phyloP scores from a whole-genome alignment of 2,797 vertebrate species.

The Sebastes glaucus region DNA sequence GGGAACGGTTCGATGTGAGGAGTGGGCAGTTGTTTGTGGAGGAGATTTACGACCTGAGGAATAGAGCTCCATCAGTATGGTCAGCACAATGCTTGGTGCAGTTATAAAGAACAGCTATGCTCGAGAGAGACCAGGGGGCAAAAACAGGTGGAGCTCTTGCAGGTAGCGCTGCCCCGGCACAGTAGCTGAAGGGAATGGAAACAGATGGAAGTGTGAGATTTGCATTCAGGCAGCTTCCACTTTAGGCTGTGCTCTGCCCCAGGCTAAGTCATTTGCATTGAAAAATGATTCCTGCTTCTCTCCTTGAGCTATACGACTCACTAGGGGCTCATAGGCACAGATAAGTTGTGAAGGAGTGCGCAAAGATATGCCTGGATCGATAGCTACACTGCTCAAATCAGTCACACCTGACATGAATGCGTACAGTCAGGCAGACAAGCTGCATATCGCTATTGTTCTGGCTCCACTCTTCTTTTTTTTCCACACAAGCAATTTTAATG shows the following conservation, averaged over 20 bases:
- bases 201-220: constrained; percentile 68
- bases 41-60: constrained; percentile 54
- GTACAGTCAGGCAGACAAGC: constrained; percentile 19
- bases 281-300: constrained; percentile 65
- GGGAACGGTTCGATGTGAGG: constrained; percentile 12
- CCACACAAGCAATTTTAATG: constrained; percentile 45
- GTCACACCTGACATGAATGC: constrained; percentile 54
- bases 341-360: constrained; percentile 45
- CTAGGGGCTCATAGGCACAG: constrained; percentile 51
- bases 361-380: constrained; percentile 59
- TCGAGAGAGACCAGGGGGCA: constrained; percentile 36
- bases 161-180: constrained; percentile 19
- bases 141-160: constrained; percentile 38
- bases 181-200: constrained; percentile 53
- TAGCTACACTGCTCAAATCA: constrained; percentile 51
- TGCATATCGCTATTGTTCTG: constrained; percentile 31
- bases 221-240: constrained; percentile 65
- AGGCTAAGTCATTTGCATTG: constrained; percentile 74
- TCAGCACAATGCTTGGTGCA: constrained; percentile 40
- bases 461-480: neutral
- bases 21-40: constrained; percentile 41
- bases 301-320: constrained; percentile 68
- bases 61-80: constrained; percentile 49
- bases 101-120: constrained; percentile 45
- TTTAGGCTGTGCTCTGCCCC: constrained; percentile 52